These are phyloP conservation scores for Rutilus rutilus DNA, from an alignment of 2,113 vertebrate species.

Conservation along the genomic window DNA sequence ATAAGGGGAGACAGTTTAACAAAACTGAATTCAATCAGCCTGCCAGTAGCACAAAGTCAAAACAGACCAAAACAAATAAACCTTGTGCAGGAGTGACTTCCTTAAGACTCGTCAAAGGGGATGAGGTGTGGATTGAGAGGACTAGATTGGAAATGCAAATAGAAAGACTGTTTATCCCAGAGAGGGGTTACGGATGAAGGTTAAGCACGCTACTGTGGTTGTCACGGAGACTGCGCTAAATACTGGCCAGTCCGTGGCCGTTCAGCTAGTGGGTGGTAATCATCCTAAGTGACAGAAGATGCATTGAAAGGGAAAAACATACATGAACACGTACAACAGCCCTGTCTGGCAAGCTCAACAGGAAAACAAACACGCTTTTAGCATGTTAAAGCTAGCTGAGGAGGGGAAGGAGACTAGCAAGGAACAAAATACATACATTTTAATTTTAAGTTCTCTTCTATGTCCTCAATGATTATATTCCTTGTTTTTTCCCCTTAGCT, in stretches of 20 bases:
- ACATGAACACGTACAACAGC: neutral
- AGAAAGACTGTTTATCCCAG: slow-evolving; percentile 46
- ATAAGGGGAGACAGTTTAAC: slow-evolving; percentile 76
- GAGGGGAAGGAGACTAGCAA: neutral
- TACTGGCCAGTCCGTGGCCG: slow-evolving; percentile 34
- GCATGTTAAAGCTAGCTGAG: neutral
- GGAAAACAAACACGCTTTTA: neutral
- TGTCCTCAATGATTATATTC: neutral
- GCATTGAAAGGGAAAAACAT: slow-evolving; percentile 41
- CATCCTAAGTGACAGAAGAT: slow-evolving; percentile 51
- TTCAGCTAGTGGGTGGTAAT: slow-evolving; percentile 44
- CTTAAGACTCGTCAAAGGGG: slow-evolving; percentile 48
- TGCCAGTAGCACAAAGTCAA: slow-evolving; percentile 58
- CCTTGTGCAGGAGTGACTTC: slow-evolving; percentile 46
- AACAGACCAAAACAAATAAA: slow-evolving; percentile 71
- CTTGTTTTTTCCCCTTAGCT: neutral
- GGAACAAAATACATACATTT: neutral
- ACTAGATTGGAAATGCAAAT: slow-evolving; percentile 55
- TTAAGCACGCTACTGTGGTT: slow-evolving; percentile 49
- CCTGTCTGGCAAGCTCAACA: slow-evolving; percentile 19
- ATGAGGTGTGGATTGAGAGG: slow-evolving; percentile 40
- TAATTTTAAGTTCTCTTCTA: neutral
- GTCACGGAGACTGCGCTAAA: slow-evolving; percentile 53
- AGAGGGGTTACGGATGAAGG: slow-evolving; percentile 56
- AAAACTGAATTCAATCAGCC: slow-evolving; percentile 74